Percentiles rank a stretch among this genome's conserved stretches.
phyloP scores from a whole-genome alignment of 2,888 invertebrate species.

The Neoascia interrupta region DNA sequence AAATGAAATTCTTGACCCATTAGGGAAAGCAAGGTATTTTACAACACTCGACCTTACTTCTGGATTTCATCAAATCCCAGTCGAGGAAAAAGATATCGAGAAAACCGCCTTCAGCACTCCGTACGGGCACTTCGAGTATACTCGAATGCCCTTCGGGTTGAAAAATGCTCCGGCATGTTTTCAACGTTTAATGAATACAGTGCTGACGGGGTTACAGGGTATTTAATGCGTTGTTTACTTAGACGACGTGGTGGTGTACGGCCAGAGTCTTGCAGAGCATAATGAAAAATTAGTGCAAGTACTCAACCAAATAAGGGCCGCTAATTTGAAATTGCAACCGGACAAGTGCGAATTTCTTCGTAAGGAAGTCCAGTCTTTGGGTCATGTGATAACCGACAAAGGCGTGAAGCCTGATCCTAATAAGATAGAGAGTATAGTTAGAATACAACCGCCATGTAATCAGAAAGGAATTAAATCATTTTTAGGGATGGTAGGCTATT shows the following conservation, averaged over 20 bases:
- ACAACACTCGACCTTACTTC: too few relatives aligned
- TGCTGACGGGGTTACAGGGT: too few relatives aligned
- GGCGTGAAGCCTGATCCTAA: neutral
- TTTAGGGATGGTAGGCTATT: conserved; percentile 1
- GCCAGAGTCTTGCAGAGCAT: neutral
- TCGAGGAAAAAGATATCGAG: too few relatives aligned
- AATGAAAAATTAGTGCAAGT: neutral
- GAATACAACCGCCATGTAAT: neutral
- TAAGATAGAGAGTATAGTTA: neutral
- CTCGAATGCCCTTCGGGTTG: too few relatives aligned
- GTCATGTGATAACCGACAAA: neutral
- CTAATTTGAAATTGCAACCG: neutral
- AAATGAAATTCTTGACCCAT: too few relatives aligned
- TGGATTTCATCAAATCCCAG: too few relatives aligned
- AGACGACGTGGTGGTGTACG: neutral
- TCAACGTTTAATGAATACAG: too few relatives aligned
- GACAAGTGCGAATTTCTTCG: neutral
- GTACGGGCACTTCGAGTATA: too few relatives aligned
- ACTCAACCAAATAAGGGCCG: neutral
- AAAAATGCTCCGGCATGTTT: too few relatives aligned
- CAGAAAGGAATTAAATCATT: conserved; percentile 5
- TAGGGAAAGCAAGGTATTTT: too few relatives aligned
- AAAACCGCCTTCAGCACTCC: too few relatives aligned
- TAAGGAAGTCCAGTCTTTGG: too few relatives aligned
- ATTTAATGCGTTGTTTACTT: neutral